phyloP scores from a whole-genome alignment of 1,140 invertebrate species.

The Apis laboriosa region DNA sequence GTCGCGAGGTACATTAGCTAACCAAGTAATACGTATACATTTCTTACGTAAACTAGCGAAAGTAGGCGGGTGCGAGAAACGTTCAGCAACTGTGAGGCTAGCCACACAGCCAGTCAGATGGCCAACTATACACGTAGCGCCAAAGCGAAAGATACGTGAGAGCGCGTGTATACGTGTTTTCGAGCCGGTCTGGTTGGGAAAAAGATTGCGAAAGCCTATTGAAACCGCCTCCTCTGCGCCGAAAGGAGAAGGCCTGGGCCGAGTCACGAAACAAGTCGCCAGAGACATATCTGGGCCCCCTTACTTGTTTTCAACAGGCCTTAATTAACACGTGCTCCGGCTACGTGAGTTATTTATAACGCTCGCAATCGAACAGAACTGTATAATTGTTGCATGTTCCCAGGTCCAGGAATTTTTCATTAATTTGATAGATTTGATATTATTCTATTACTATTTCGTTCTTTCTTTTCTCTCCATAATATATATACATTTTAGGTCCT shows the following conservation, averaged over 20 bases:
- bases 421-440: neutral
- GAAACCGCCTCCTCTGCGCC: conserved; percentile 60
- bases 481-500: neutral
- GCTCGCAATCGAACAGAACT: conserved; percentile 27
- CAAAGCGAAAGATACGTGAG: conserved; percentile 35
- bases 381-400: conserved; percentile 16
- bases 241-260: conserved; percentile 61
- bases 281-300: conserved; percentile 42
- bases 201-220: conserved; percentile 67
- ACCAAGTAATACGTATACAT: conserved; percentile 60
- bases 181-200: conserved; percentile 62
- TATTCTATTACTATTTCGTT: neutral
- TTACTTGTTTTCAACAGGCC: conserved; percentile 30
- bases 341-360: conserved; percentile 47
- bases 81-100: conserved; percentile 38
- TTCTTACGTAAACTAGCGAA: conserved; percentile 78
- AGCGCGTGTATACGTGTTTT: conserved; percentile 53
- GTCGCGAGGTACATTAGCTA: conserved; percentile 65
- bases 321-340: conserved; percentile 49
- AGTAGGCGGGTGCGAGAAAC: conserved; percentile 70
- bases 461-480: neutral
- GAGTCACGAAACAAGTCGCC: conserved; percentile 40
- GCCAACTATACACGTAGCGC: conserved; percentile 30
- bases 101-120: conserved; percentile 15
- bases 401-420: conserved; percentile 8